These are phyloP conservation scores for Bembecia ichneumoniformis DNA, from an alignment of 2,888 invertebrate species.

Conservation along the genomic window DNA sequence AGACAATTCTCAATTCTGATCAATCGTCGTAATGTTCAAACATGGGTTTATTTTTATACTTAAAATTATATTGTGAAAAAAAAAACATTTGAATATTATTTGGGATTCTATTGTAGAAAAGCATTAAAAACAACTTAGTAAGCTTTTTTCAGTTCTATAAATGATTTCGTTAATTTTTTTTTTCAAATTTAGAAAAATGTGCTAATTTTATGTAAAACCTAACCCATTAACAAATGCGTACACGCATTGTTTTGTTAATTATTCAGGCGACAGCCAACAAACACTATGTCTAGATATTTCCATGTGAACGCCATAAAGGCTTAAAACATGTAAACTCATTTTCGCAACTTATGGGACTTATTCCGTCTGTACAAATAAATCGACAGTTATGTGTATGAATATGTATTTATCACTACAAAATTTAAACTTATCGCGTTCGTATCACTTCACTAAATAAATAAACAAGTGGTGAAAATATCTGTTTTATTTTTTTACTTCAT, in stretches of 20 bases:
- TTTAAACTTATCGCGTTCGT: conserved; percentile 51
- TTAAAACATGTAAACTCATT: conserved; percentile 15
- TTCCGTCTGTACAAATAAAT: conserved; percentile 2
- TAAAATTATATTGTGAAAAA: too few relatives aligned
- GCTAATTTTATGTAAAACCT: too few relatives aligned
- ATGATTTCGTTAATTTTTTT: too few relatives aligned
- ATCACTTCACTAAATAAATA: conserved; percentile 46
- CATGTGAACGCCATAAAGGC: conserved; percentile 21
- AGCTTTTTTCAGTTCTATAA: too few relatives aligned
- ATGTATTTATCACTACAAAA: conserved; percentile 43
- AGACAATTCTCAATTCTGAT: too few relatives aligned
- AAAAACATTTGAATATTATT: too few relatives aligned
- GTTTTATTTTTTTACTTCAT: conserved; percentile 18
- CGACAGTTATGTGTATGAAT: conserved; percentile 28
- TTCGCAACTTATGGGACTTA: conserved; percentile 12
- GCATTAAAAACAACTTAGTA: too few relatives aligned
- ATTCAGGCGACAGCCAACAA: neutral
- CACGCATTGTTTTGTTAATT: neutral
- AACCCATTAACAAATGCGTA: too few relatives aligned
- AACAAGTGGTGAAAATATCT: conserved; percentile 51
- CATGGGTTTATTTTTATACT: too few relatives aligned
- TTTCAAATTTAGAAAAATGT: too few relatives aligned
- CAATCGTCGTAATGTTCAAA: too few relatives aligned
- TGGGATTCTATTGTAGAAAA: too few relatives aligned
- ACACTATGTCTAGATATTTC: neutral